Conservation (phyloP, 2,797 vertebrate genomes). For the Hipposideros larvatus region DNA sequence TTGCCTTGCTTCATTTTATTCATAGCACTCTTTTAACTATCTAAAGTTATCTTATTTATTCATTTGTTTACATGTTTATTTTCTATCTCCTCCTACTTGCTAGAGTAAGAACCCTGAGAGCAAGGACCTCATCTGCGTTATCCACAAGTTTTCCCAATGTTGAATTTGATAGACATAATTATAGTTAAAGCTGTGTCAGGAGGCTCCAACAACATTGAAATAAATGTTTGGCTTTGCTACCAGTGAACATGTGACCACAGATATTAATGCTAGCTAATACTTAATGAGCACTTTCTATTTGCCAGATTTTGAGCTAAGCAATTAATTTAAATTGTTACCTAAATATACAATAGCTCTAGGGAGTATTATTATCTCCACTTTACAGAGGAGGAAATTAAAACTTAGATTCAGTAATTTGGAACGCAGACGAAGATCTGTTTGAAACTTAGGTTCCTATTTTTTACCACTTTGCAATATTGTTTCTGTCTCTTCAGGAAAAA, state of each 20-base stretch:
- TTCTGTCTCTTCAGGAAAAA: not conserved
- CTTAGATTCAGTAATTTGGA: constrained; percentile 16
- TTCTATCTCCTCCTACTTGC: not conserved
- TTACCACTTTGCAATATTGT: not conserved
- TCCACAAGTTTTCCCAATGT: not conserved
- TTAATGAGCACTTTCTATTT: too few relatives aligned
- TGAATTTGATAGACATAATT: not conserved
- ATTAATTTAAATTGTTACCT: too few relatives aligned
- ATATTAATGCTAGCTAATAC: not conserved
- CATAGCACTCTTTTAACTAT: not conserved
- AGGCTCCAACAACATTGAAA: not conserved
- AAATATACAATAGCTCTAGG: too few relatives aligned
- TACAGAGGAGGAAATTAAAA: not conserved
- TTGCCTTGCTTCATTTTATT: not conserved
- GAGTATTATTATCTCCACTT: too few relatives aligned
- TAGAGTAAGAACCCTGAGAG: not conserved
- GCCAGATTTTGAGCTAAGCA: too few relatives aligned
- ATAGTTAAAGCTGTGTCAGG: not conserved
- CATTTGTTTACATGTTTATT: not conserved
- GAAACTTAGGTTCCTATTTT: not conserved
- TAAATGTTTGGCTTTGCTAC: not conserved
- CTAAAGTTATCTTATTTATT: not conserved
- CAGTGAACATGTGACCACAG: not conserved
- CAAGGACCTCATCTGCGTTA: not conserved
- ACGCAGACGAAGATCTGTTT: not conserved